Base-by-base conservation (phyloP, 2,888 invertebrate genomes). In the Aspidiotus rigidus region DNA sequence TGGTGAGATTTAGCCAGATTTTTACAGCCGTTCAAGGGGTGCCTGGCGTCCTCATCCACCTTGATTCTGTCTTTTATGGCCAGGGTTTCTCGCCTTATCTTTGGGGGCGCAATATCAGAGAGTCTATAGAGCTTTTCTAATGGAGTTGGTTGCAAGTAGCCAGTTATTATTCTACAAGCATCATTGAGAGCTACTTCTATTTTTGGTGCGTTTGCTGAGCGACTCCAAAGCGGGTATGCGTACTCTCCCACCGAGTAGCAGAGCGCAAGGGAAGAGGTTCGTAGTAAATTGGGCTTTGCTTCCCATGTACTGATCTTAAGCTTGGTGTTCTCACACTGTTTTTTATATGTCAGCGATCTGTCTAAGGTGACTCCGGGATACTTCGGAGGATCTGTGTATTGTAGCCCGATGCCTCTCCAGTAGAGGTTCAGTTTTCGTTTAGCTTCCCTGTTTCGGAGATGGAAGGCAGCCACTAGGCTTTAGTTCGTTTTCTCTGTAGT, bases 231-330 rank as follows among this genome's bases (percentile, higher is more conserved):
- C 11, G 49, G 49, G 11, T 11, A 44, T 44, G 49, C 49, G 49
- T 44, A 44, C 49, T 44, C 9, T 44, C 49, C 49, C 49, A 44
- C 49, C 49, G 49, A 11, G 9, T 44, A 44, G 49, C 49, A 44
- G 49, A 44, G 49, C 49, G 49, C 49, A 44, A 44, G 49, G 49
- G 49, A 44, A 44, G 49, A 44, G 49, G 49, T 44, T 44, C 49
- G n/a, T n/a, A n/a, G n/a, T n/a, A n/a, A n/a, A n/a, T n/a, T n/a
- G n/a, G n/a, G n/a, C n/a, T n/a, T n/a, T 44, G 49, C 49, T 44
- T 11, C 49, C 49, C 49, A 44, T 8, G 49, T 44, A 44, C 49
- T 44, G 49, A 8, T 11, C 8, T 11, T 44, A 44, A 44, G 49
- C 49, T 44, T 10, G 8, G 9, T 44, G 49, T 10, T 44, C 49